A percentile compares a stretch with the other conserved stretches of the same genome.
Conservation (phyloP, 2,888 invertebrate species). For the Gortyna flavago region DNA sequence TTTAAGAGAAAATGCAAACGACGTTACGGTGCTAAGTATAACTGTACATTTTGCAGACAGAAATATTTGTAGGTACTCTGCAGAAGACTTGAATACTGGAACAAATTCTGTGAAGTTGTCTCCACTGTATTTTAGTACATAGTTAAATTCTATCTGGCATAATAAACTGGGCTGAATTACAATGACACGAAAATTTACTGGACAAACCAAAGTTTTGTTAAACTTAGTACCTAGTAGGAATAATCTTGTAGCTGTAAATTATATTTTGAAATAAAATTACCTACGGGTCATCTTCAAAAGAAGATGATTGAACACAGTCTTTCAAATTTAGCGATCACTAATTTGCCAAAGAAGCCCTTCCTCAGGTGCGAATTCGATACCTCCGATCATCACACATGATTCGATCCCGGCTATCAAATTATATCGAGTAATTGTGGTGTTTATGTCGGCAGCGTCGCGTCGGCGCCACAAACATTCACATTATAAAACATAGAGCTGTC, state of each 20-base stretch:
- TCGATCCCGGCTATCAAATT: slow-evolving; percentile 58
- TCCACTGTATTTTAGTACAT: slow-evolving; percentile 7
- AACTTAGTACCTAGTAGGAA: neutral
- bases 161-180: slow-evolving; percentile 35
- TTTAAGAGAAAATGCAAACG: slow-evolving; percentile 8
- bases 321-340: slow-evolving; percentile 42
- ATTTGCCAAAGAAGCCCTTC: slow-evolving; percentile 46
- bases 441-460: slow-evolving; percentile 61
- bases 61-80: slow-evolving; percentile 26
- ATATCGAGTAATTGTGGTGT: slow-evolving; percentile 70
- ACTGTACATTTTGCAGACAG: slow-evolving; percentile 26
- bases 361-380: slow-evolving; percentile 68
- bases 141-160: slow-evolving; percentile 22
- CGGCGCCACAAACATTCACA: slow-evolving; percentile 70
- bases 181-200: neutral
- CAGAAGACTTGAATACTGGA: slow-evolving; percentile 26
- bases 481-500: slow-evolving; percentile 66
- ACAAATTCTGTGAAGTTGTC: slow-evolving; percentile 27
- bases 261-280: neutral
- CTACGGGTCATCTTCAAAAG: slow-evolving; percentile 7
- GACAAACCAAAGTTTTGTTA: neutral
- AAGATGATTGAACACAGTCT: slow-evolving; percentile 29
- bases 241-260: neutral
- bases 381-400: slow-evolving; percentile 52
- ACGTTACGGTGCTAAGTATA: slow-evolving; percentile 7